phyloP scores from a whole-genome alignment of 2,113 vertebrate species.

The Ursus arctos region DNA sequence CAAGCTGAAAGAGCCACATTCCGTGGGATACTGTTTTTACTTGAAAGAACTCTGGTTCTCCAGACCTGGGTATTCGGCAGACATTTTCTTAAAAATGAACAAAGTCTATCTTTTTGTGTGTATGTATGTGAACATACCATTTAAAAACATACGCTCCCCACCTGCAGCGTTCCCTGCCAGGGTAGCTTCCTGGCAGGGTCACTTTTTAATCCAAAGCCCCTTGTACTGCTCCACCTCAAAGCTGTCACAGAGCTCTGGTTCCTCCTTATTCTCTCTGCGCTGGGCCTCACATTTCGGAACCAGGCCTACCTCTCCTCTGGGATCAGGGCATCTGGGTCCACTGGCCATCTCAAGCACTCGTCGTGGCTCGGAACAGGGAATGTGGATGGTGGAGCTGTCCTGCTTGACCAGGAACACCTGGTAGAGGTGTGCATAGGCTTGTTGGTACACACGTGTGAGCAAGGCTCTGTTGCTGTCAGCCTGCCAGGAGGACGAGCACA shows the following conservation, averaged over 20 bases:
- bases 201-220: background rate
- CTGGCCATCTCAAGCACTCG: slow-evolving; percentile 86
- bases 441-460: slow-evolving; percentile 87
- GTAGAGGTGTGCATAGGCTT: slow-evolving; percentile 90
- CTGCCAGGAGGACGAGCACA: slow-evolving; percentile 70
- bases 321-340: background rate
- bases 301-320: background rate
- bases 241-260: background rate
- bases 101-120: background rate
- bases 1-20: background rate
- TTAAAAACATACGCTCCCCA: background rate
- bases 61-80: background rate
- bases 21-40: background rate
- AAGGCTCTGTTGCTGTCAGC: slow-evolving; percentile 89
- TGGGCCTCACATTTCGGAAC: background rate
- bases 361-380: slow-evolving; percentile 93
- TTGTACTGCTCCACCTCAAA: background rate
- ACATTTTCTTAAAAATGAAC: background rate
- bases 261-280: background rate
- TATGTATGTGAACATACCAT: background rate
- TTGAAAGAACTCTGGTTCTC: background rate
- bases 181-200: background rate
- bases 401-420: slow-evolving; percentile 91
- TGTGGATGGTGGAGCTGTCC: slow-evolving; percentile 92
- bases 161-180: background rate